These are phyloP conservation scores for Cynoglossus semilaevis DNA, from an alignment of 2,113 vertebrate genomes.

Conservation along the genomic window DNA sequence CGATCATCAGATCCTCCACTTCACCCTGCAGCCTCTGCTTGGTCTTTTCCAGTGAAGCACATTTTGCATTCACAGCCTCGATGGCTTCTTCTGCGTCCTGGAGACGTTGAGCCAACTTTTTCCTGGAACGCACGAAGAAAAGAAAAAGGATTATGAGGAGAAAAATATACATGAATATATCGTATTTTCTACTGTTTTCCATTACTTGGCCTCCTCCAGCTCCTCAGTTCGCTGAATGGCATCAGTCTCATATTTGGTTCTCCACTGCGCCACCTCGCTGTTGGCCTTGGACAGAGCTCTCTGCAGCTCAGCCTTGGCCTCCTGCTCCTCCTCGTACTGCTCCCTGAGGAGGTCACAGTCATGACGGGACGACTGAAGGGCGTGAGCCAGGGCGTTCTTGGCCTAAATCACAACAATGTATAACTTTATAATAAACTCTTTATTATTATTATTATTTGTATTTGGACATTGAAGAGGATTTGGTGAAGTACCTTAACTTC, in stretches of 20 bases:
- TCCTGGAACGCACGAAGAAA: constrained; percentile 63
- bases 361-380: constrained; percentile 73
- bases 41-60: constrained; percentile 87
- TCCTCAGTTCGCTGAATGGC: constrained; percentile 71
- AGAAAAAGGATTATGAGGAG: constrained; percentile 23
- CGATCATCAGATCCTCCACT: constrained; percentile 74
- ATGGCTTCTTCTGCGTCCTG: constrained; percentile 73
- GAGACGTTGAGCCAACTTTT: constrained; percentile 86
- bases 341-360: constrained; percentile 79
- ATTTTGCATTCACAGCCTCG: constrained; percentile 78
- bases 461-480: not conserved
- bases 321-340: constrained; percentile 66
- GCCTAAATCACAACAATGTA: constrained; percentile 31
- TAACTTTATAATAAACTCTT: not conserved
- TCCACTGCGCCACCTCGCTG: constrained; percentile 69
- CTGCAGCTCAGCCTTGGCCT: constrained; percentile 65
- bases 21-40: constrained; percentile 74
- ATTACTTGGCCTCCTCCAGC: constrained; percentile 66
- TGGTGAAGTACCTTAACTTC: constrained; percentile 74
- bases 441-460: not conserved
- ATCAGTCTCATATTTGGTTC: constrained; percentile 67
- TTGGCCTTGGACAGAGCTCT: constrained; percentile 62
- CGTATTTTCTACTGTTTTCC: not conserved
- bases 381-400: constrained; percentile 67
- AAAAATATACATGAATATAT: not conserved